phyloP scores from a whole-genome alignment of 2,888 invertebrate genomes.

The Drosophila borealis region DNA sequence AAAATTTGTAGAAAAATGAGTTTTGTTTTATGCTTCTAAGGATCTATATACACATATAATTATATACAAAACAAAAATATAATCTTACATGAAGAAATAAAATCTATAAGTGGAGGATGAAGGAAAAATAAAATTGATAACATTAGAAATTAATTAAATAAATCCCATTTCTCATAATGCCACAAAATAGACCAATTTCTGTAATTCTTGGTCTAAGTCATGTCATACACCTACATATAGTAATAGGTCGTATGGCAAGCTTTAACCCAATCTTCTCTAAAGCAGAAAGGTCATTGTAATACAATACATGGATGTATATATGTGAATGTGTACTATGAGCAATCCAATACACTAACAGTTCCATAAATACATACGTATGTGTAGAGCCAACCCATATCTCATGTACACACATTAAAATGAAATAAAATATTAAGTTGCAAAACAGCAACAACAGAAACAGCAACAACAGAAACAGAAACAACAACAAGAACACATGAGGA shows the following conservation, averaged over 20 bases:
- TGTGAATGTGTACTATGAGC: conserved; percentile 4
- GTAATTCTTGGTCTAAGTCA: not conserved
- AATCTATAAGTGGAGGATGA: too few species aligned
- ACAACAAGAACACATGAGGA: conserved; percentile 11
- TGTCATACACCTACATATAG: not conserved
- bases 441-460: conserved; percentile 46
- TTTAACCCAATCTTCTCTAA: conserved; percentile 13
- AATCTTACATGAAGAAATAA: too few species aligned
- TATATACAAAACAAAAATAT: too few species aligned
- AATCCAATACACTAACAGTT: conserved; percentile 3
- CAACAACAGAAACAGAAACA: not conserved
- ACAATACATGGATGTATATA: conserved; percentile 22
- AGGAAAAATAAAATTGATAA: not conserved
- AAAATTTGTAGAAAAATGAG: too few species aligned
- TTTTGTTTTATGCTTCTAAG: too few species aligned
- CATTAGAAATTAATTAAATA: not conserved
- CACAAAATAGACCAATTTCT: not conserved
- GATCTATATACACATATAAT: too few species aligned
- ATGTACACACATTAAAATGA: conserved; percentile 65
- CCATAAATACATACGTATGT: conserved; percentile 14
- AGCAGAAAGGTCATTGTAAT: conserved; percentile 58
- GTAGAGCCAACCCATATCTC: conserved; percentile 50
- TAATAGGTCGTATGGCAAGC: not conserved
- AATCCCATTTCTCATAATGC: too few species aligned
- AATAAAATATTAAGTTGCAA: conserved; percentile 70